A percentile compares a stretch with the other conserved stretches of the same genome.
Evolutionary conservation across 1,140 invertebrate genomes (phyloP).

Genomic region (Alviniconcha marisindica): DNA sequence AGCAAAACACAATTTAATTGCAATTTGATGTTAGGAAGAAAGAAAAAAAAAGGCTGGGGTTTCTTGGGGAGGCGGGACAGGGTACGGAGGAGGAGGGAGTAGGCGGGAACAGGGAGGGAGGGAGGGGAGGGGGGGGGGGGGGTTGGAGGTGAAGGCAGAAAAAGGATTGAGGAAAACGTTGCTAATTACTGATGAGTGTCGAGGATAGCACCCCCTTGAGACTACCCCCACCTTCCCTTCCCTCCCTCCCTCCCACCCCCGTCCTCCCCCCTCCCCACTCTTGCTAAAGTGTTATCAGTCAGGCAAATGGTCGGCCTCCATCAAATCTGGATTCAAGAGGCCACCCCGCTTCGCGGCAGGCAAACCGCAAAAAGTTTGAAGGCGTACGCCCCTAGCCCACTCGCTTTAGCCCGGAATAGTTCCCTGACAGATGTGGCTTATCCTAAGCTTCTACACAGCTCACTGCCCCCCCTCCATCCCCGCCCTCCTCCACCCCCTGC

Average conservation of each 20-base stretch:
- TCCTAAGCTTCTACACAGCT: conserved; percentile 1
- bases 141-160: neutral
- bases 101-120: neutral
- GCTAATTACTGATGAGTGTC: no score
- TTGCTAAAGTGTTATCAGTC: neutral
- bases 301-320: conserved; percentile 18
- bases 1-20: neutral
- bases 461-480: no score
- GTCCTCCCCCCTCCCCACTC: neutral
- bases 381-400: neutral
- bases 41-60: no score
- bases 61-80: no score
- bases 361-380: no score
- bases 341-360: neutral
- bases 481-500: no score
- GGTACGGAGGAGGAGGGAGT: neutral
- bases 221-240: no score
- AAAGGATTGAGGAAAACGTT: neutral
- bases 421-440: conserved; percentile 25
- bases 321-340: conserved; percentile 1
- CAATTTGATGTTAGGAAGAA: neutral
- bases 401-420: neutral
- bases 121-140: neutral
- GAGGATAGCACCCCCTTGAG: no score
- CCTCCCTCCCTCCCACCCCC: neutral